These are phyloP conservation scores for Cyclopterus lumpus DNA, from an alignment of 2,797 vertebrate genomes.

Conservation along the genomic window DNA sequence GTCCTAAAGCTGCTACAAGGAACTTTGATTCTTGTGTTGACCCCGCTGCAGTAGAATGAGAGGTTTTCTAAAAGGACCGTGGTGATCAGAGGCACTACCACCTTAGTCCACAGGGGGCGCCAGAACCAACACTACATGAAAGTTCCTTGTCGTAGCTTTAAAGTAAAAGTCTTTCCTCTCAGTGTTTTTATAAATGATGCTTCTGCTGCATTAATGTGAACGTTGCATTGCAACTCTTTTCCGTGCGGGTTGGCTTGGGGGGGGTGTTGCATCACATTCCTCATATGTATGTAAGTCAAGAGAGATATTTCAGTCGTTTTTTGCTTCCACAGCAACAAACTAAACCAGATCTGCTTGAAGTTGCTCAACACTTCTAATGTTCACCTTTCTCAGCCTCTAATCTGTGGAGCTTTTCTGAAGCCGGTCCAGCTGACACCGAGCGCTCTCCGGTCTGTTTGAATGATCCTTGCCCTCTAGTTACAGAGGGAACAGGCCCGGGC, in stretches of 20 bases:
- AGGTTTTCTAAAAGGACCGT: too few relatives aligned
- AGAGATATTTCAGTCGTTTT: too few relatives aligned
- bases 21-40: too few relatives aligned
- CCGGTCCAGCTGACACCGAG: background rate
- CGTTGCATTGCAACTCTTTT: too few relatives aligned
- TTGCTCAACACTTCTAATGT: background rate
- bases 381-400: background rate
- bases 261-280: background rate
- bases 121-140: background rate
- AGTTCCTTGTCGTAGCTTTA: background rate
- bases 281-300: background rate
- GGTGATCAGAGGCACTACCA: background rate
- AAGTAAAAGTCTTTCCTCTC: background rate
- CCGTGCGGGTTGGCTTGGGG: too few relatives aligned
- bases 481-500: slow-evolving; percentile 34
- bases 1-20: too few relatives aligned
- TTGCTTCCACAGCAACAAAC: too few relatives aligned
- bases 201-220: too few relatives aligned
- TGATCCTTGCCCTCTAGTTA: slow-evolving; percentile 57
- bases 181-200: too few relatives aligned
- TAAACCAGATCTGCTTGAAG: background rate
- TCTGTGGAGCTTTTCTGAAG: background rate
- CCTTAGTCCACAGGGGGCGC: background rate
- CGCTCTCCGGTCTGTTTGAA: slow-evolving; percentile 26
- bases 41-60: too few relatives aligned